phyloP scores from a whole-genome alignment of 2,113 vertebrate species.

The Corapipo altera region DNA sequence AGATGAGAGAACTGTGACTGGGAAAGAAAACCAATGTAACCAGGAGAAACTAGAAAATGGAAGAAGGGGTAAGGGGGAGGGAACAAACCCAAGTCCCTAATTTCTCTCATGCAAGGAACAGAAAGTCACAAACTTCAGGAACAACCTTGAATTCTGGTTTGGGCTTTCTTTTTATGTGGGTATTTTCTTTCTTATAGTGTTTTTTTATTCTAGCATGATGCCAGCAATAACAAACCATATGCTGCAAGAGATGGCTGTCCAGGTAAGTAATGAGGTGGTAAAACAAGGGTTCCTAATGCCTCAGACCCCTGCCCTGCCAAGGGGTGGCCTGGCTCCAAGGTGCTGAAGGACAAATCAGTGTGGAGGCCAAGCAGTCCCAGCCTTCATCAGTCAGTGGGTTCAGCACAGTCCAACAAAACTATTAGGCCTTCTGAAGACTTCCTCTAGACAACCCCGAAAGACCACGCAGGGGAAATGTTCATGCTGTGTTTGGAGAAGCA shows the following conservation, averaged over 20 bases:
- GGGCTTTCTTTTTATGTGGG: not conserved
- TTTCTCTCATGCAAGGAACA: not conserved
- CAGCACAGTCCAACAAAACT: not conserved
- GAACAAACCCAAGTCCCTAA: not conserved
- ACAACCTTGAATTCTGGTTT: not conserved
- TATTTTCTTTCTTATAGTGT: not conserved
- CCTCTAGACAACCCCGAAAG: not conserved
- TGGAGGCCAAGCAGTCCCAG: not conserved
- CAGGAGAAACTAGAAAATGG: not conserved
- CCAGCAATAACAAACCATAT: not conserved
- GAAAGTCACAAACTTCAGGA: not conserved
- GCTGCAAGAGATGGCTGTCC: not conserved
- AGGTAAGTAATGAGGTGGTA: not conserved
- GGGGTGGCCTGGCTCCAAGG: not conserved
- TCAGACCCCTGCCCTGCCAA: not conserved
- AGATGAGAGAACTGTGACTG: not conserved
- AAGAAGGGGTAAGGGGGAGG: not conserved
- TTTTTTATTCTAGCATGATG: not conserved
- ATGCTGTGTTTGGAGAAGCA: not conserved
- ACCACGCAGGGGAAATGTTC: accelerated
- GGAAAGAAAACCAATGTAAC: not conserved
- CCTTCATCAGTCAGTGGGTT: not conserved
- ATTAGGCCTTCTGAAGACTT: not conserved
- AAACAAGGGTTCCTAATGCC: not conserved
- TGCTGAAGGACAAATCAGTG: not conserved